Evolutionary conservation across 2,888 invertebrate genomes (phyloP), one percentile per base, ranked within the genome.

Genomic region (Piscicola geometra): DNA sequence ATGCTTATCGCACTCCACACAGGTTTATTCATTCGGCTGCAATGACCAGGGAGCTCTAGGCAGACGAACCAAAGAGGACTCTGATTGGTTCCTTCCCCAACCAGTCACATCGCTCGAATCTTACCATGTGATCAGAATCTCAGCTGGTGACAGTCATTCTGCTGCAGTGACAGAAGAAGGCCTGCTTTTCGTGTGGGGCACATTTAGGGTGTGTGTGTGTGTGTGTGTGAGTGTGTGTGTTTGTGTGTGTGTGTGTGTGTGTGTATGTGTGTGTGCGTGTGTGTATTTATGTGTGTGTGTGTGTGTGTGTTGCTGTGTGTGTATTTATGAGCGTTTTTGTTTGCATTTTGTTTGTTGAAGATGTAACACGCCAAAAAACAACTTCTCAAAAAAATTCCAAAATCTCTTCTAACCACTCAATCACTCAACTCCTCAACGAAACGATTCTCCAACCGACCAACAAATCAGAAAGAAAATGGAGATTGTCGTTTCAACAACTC

Each of bases 11-110:
- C n/a, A n/a, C n/a, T n/a, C 76, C 79, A 21, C 78, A 25, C 77
- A 91, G 90, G 90, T 95, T 0, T 89, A 91, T 86, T 92, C 93
- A 0, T 95, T 93, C 87, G 95, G 99, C 0, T 95, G 96, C 84
- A 99, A 99, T 85, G 98, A 99, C 85, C 98, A 98, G 84, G 93
- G 94, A 0, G 95, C 95, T 0, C 87, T 98, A 0, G 98, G 97
- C 0, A 88, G 97, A 1, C 87, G 89, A n/a, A 93, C 93, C 0
- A 86, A 89, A 12, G 86, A 85, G 0, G 89, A 89, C 70, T 94
- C 93, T 0, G 85, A 86, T 56, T 94, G 94, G 84, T 90, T 90
- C 75, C 28, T 47, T 0, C 91, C 94, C 0, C 89, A 86, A 0
- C 82, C 86, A 72, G 91, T 96, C 12, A 33, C 32, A 41, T 69